Base-by-base conservation (phyloP, 2,113 vertebrate species). In the Enhydra lutris region DNA sequence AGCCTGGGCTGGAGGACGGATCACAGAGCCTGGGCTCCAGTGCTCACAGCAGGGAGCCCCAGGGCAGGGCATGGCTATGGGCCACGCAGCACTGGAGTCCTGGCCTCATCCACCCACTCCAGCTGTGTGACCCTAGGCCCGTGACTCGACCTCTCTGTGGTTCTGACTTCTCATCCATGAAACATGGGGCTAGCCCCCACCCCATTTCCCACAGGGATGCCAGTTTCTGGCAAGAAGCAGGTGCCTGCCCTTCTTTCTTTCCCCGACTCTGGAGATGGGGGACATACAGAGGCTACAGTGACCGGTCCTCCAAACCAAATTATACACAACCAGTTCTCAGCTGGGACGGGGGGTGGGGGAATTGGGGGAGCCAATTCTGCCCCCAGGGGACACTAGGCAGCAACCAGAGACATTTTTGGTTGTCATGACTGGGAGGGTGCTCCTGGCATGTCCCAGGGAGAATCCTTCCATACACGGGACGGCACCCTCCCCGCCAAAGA, bases 281-380 rank as follows among this genome's bases (percentile, higher is more conserved):
- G 59, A 29, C 31, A 47, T 0, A 34, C 5, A 10, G n/a, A 0
- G 6, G 67, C 14, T 29, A 13, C 4, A 8, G 23, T 23, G 2
- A 82, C 5, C 8, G 21, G 26, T 23, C 5, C 74, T 39, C 74
- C 11, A 12, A 36, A 47, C 6, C 8, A 29, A 61, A 29, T 3
- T 9, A 55, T 7, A 31, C 5, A 59, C 14, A 57, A 45, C 59
- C 12, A 55, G 42, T 20, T 82, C 57, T 78, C 59, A 14, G 6
- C 42, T 1, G 1, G 36, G 78, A 3, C 0, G 23, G 15, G 0
- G 11, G 4, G 0, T 7, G 17, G 57, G 9, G 14, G 18, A 13
- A 52, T 0, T 1, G 18, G 59, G 59, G 59, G 59, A 26, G 24
- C 59, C 59, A 11, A 61, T 52, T 67, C 14, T 24, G 55, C 24